Percentiles rank a stretch among this genome's conserved stretches.
Conservation (phyloP, 2,797 vertebrate genomes). For the Luscinia luscinia region DNA sequence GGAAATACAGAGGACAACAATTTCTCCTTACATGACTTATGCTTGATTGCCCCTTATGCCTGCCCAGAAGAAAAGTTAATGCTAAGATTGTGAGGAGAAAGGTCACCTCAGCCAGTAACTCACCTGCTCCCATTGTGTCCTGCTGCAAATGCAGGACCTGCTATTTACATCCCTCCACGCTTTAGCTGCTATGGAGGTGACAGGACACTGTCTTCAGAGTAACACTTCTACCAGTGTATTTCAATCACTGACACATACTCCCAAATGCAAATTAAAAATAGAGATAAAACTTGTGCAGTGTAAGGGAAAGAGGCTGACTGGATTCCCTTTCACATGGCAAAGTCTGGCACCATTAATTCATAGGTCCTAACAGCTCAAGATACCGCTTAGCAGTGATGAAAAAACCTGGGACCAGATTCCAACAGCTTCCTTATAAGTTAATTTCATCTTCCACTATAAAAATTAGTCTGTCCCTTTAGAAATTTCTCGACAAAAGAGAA, state of each 20-base stretch:
- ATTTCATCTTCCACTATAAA: not conserved
- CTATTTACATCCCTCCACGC: not conserved
- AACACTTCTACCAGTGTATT: not conserved
- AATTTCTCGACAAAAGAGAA: not conserved
- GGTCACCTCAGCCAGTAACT: not conserved
- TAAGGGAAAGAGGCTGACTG: not conserved
- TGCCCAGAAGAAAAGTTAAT: not conserved
- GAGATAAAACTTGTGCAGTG: not conserved
- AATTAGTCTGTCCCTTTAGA: not conserved
- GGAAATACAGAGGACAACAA: not conserved
- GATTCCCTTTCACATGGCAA: not conserved
- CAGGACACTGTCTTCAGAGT: not conserved
- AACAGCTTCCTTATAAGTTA: not conserved
- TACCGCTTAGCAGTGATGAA: not conserved
- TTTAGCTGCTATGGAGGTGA: not conserved
- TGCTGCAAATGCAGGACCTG: not conserved
- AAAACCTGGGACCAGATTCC: not conserved
- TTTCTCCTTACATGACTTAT: not conserved
- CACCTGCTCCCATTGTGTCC: not conserved
- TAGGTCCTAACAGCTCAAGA: not conserved
- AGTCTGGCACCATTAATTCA: not conserved
- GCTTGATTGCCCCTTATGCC: rapidly evolving
- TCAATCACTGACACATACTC: not conserved
- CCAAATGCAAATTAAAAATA: not conserved
- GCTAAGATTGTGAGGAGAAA: not conserved